Evolutionary conservation across 2,113 vertebrate genomes (phyloP), one percentile per base, ranked within the genome.

Genomic region (Thalassarche chlororhynchos): DNA sequence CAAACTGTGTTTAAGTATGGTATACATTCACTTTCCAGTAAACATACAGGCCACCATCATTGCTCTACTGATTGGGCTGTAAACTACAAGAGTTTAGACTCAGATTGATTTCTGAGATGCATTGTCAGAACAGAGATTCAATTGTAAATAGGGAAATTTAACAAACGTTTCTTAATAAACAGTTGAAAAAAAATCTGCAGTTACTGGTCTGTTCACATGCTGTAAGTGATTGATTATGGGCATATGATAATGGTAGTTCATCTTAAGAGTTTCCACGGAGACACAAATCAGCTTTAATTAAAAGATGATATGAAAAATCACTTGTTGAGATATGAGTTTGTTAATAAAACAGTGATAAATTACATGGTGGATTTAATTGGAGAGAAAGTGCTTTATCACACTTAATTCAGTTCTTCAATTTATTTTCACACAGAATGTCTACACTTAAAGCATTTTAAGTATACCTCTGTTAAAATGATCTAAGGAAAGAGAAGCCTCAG

Each of bases 221-320:
- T 65, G 17, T 24, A 83, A 90, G 40, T 91, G 87, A 95, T 90
- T 91, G 87, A 94, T 89, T 92, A 91, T 88, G 66, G 87, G 60
- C 12, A 57, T 77, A 85, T 12, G 46, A 74, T 70, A 88, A 95
- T 47, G n/a, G 58, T 29, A 65, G 84, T 16, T 93, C 42, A 72
- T 89, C 78, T 69, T 31, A 66, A 77, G 54, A 80, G 54, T 58
- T 91, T 88, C 84, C 51, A 91, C 0, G 0, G 78, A 72, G 84
- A 87, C 47, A 80, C n/a, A 88, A 94, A 90, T 80, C 66, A 89
- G 62, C 49, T 90, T 80, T 89, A 92, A 95, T 95, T 94, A 91
- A 93, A 96, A 76, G 16, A 89, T 62, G 6, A 76, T 87, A 92
- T 79, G 89, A 96, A 96, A 97, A 97, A 90, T 80, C 78, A 85